Conservation (phyloP, 35 echinoderm and acorn worm species). For the Ptychodera flava region DNA sequence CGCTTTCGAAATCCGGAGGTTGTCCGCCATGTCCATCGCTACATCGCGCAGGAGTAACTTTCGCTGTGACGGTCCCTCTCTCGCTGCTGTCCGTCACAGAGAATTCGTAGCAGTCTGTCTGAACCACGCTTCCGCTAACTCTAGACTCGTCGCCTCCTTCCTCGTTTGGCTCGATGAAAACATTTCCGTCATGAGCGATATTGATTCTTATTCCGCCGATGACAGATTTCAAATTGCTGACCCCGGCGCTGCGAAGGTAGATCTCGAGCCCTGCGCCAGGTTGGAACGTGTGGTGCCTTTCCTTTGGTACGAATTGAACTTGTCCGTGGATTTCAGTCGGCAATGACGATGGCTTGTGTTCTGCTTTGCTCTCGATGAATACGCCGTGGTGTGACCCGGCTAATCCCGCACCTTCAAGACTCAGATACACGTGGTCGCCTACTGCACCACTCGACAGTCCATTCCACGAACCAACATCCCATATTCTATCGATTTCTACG, state of each 20-base stretch:
- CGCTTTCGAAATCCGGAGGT: background rate
- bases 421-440: slow-evolving; percentile 24
- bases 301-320: background rate
- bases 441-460: background rate
- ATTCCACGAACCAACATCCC: slow-evolving; percentile 19
- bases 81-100: background rate
- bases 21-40: background rate
- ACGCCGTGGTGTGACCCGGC: background rate
- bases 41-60: background rate
- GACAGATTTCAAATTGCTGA: background rate
- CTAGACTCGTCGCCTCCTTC: background rate
- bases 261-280: background rate
- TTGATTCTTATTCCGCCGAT: background rate
- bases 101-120: background rate
- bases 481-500: slow-evolving; percentile 4
- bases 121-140: background rate
- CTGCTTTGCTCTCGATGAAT: background rate
- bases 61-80: background rate
- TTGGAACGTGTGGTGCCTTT: background rate
- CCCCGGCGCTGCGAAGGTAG: background rate
- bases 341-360: background rate
- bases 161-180: background rate
- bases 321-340: background rate
- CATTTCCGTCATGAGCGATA: background rate
- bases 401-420: slow-evolving; percentile 24